Evolutionary conservation across 2,797 vertebrate species (phyloP).

Genomic region (Hydrophis major): DNA sequence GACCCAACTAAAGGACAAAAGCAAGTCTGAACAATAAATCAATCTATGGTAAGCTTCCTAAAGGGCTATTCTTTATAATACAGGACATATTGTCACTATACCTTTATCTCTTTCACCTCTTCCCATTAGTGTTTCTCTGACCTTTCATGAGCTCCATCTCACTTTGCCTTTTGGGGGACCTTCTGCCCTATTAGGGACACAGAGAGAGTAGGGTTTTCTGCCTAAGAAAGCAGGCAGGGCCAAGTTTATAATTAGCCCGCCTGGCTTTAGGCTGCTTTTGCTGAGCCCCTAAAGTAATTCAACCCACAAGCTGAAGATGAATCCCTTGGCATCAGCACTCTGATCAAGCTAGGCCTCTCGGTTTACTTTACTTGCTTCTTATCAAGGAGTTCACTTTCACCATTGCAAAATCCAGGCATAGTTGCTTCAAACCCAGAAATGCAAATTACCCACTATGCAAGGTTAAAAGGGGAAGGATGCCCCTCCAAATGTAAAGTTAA

Average conservation of each 20-base stretch:
- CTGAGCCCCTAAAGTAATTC: constrained; percentile 10
- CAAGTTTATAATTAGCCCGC: constrained; percentile 35
- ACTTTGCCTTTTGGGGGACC: constrained; percentile 41
- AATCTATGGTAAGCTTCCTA: not conserved
- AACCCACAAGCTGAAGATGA: constrained; percentile 12
- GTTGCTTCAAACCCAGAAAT: not conserved
- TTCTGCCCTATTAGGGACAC: constrained; percentile 48
- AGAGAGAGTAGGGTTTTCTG: not conserved
- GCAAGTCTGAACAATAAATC: not conserved
- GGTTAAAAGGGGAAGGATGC: not conserved
- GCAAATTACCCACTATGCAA: not conserved
- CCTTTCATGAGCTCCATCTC: constrained; percentile 43
- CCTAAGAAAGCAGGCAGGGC: not conserved
- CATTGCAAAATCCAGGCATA: not conserved
- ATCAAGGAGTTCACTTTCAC: not conserved
- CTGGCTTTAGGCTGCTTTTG: not conserved
- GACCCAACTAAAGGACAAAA: not conserved
- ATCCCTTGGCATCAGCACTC: constrained; percentile 36
- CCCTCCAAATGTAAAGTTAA: not conserved
- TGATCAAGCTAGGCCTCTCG: constrained; percentile 7
- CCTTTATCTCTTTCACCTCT: not conserved
- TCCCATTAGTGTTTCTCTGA: constrained; percentile 17
- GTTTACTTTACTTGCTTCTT: constrained; percentile 14
- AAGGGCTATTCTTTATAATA: not conserved
- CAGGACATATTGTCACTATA: not conserved